Conservation (phyloP, 2,888 invertebrate genomes). For the Hyles lineata region DNA sequence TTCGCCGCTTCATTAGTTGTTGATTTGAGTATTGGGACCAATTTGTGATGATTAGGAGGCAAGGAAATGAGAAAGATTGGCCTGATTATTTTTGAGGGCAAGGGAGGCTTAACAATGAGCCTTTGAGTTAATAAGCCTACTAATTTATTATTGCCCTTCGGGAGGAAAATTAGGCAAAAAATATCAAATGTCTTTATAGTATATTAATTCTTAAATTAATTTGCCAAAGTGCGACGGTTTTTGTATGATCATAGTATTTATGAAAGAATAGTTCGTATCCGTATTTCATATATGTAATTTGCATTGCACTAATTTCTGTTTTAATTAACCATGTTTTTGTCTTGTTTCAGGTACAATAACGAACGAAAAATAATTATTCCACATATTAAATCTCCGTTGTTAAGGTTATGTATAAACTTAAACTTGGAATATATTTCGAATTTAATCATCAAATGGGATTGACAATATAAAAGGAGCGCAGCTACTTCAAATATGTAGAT, state of each 20-base stretch:
- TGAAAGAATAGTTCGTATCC: too few species aligned
- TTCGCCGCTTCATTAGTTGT: conserved; percentile 31
- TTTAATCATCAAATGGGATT: too few species aligned
- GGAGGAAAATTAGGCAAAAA: background rate
- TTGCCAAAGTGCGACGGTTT: too few species aligned
- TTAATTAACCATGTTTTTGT: conserved; percentile 32
- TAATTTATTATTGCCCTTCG: background rate
- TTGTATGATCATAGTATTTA: too few species aligned
- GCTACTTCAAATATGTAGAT: too few species aligned
- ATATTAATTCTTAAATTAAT: too few species aligned
- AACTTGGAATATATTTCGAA: background rate
- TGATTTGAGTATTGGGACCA: conserved; percentile 42
- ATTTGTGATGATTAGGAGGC: conserved; percentile 21
- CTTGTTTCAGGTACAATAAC: conserved; percentile 47
- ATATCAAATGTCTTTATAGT: background rate
- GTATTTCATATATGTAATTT: too few species aligned
- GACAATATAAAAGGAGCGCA: too few species aligned
- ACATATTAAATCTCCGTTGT: background rate
- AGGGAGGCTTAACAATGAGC: background rate
- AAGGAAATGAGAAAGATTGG: background rate
- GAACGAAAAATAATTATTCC: background rate
- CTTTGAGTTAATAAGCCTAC: background rate
- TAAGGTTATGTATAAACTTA: background rate
- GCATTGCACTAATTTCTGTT: conserved; percentile 19
- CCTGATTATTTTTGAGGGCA: background rate